Conservation (phyloP, 2,797 vertebrate genomes). For the Loriculus beryllinus region DNA sequence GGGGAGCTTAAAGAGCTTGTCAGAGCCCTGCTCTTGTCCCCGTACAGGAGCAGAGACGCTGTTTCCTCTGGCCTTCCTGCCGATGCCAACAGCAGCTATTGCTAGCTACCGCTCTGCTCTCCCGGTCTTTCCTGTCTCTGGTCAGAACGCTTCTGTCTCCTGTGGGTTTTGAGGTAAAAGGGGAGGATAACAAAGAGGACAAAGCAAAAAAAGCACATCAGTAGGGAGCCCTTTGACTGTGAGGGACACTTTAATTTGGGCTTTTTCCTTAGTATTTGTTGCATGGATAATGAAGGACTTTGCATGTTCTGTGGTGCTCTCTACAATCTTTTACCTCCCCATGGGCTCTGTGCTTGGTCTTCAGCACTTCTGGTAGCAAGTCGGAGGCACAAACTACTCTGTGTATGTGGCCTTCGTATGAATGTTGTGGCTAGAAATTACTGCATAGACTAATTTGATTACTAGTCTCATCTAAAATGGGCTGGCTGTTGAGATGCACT, state of each 20-base stretch:
- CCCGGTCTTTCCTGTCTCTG: neutral
- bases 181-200: neutral
- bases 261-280: neutral
- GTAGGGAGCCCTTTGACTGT: neutral
- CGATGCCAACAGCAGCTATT: neutral
- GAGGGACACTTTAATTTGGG: neutral
- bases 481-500: neutral
- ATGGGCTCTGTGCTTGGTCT: neutral
- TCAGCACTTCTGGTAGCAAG: neutral
- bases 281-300: neutral
- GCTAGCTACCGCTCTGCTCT: neutral
- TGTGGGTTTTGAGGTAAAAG: neutral
- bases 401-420: neutral
- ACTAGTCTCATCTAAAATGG: neutral
- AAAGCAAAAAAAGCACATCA: neutral
- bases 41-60: neutral
- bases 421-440: neutral
- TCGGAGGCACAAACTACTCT: neutral
- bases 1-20: slow-evolving; percentile 83
- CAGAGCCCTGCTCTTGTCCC: slow-evolving; percentile 78
- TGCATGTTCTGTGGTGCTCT: neutral
- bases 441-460: neutral
- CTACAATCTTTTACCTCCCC: neutral
- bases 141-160: neutral
- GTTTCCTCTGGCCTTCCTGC: neutral